A percentile compares a stretch with the other conserved stretches of the same genome.
Evolutionary conservation across 2,888 invertebrate species (phyloP).

Genomic region (Gibbula magus): DNA sequence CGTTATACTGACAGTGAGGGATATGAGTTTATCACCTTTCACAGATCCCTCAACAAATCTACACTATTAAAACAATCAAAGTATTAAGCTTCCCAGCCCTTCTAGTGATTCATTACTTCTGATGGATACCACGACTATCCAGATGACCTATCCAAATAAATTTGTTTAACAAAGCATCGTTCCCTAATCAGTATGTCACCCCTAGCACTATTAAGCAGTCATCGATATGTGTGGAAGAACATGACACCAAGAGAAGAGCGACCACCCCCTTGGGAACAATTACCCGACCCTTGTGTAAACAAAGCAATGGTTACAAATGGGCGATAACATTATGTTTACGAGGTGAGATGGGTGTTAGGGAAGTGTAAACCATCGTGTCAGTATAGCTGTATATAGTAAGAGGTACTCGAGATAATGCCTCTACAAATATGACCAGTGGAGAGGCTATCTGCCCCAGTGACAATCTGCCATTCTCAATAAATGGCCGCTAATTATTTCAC

Average conservation of each 20-base stretch:
- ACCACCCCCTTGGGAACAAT: constrained; percentile 3
- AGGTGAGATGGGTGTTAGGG: background rate
- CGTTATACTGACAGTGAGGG: too few relatives aligned
- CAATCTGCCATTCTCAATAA: background rate
- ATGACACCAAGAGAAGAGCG: background rate
- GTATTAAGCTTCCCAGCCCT: too few relatives aligned
- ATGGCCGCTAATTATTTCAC: constrained; percentile 2
- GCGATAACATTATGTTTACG: constrained; percentile 13
- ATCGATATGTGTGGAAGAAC: background rate
- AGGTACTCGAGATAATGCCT: background rate
- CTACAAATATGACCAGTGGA: background rate
- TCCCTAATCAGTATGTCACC: background rate
- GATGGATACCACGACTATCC: too few relatives aligned
- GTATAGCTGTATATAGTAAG: background rate
- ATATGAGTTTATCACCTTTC: too few relatives aligned
- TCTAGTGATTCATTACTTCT: too few relatives aligned
- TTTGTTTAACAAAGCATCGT: constrained; percentile 5
- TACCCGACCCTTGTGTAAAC: constrained; percentile 1
- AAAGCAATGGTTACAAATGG: constrained; percentile 3
- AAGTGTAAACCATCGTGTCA: background rate
- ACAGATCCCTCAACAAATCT: too few relatives aligned
- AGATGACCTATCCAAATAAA: constrained; percentile 5
- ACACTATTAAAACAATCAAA: too few relatives aligned
- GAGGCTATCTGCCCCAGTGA: background rate
- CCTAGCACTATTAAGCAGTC: background rate